These are phyloP conservation scores for Mus spretus DNA, from an alignment of 2,797 vertebrate species.

Conservation along the genomic window DNA sequence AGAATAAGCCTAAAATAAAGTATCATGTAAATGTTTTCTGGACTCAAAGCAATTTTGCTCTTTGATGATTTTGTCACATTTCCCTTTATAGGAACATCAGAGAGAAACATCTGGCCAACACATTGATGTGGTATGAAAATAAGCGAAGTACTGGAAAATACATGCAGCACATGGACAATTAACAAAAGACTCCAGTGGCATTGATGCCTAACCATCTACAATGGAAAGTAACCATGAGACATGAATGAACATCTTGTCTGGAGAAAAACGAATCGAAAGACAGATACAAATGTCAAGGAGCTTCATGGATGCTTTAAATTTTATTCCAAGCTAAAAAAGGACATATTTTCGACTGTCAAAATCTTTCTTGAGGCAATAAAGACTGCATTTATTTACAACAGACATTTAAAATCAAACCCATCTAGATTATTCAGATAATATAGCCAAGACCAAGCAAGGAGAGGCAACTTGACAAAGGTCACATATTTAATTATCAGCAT, in stretches of 20 bases:
- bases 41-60: neutral
- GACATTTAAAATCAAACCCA: neutral
- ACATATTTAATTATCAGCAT: neutral
- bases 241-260: slow-evolving; percentile 40
- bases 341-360: neutral
- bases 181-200: slow-evolving; percentile 32
- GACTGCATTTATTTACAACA: slow-evolving; percentile 21
- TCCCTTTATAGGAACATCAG: slow-evolving; percentile 37
- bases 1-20: slow-evolving; percentile 54
- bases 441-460: neutral
- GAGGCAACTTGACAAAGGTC: neutral
- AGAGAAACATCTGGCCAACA: slow-evolving; percentile 66
- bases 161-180: neutral
- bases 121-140: neutral
- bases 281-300: slow-evolving; percentile 22
- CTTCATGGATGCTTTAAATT: slow-evolving; percentile 10
- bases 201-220: neutral
- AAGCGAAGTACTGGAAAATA: slow-evolving; percentile 30
- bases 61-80: slow-evolving; percentile 58
- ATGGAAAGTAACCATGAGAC: neutral
- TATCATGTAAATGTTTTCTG: slow-evolving; percentile 33
- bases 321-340: slow-evolving; percentile 13
- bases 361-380: slow-evolving; percentile 36
- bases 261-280: neutral
- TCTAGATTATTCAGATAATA: neutral